A percentile compares a stretch with the other conserved stretches of the same genome.
Conservation (phyloP, 2,888 invertebrate species). For the Morpho helenor region DNA sequence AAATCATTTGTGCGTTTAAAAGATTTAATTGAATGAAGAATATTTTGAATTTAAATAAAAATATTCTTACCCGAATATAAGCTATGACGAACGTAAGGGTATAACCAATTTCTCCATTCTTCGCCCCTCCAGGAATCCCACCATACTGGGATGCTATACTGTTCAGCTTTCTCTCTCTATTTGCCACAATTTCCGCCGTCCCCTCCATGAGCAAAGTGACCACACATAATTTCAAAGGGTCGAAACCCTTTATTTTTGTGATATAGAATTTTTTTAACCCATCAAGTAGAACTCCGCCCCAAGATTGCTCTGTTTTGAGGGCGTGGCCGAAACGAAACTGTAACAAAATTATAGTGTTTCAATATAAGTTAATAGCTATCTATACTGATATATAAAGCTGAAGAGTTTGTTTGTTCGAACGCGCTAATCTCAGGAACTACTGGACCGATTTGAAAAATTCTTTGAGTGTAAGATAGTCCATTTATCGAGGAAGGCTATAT, state of each 20-base stretch:
- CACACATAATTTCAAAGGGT: slow-evolving; percentile 89
- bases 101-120: slow-evolving; percentile 97
- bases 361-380: too few species aligned
- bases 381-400: too few species aligned
- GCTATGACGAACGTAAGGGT: slow-evolving; percentile 98
- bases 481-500: too few species aligned
- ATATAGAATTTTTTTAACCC: slow-evolving; percentile 92
- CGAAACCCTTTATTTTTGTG: slow-evolving; percentile 92
- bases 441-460: too few species aligned
- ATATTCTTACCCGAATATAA: slow-evolving; percentile 89
- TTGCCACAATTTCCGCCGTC: slow-evolving; percentile 83
- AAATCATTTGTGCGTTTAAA: too few species aligned
- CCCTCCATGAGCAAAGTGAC: slow-evolving; percentile 97
- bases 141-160: slow-evolving; percentile 86
- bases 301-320: slow-evolving; percentile 80
- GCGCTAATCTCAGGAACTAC: too few species aligned
- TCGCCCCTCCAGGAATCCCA: slow-evolving; percentile 94
- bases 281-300: slow-evolving; percentile 85
- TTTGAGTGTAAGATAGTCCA: too few species aligned
- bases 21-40: too few species aligned
- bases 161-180: slow-evolving; percentile 82
- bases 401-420: too few species aligned
- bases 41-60: neutral
- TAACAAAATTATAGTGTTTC: slow-evolving; percentile 1
- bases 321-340: slow-evolving; percentile 95